phyloP scores from a whole-genome alignment of 1,140 invertebrate genomes.

The Drosophila pallidifrons region DNA sequence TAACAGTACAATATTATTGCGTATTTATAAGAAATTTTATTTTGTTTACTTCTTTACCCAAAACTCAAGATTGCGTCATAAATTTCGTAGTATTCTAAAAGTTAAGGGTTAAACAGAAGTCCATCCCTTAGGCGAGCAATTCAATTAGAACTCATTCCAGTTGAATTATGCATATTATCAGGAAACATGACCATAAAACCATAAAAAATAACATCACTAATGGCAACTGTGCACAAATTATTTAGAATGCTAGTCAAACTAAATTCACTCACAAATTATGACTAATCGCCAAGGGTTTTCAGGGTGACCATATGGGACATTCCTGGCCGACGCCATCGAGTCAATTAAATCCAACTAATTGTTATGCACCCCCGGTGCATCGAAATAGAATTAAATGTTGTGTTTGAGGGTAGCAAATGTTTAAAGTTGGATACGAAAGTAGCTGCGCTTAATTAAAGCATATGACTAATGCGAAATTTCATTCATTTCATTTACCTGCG shows the following conservation, averaged over 20 bases:
- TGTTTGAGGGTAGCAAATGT: conserved; percentile 21
- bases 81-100: background rate
- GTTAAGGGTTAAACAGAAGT: conserved; percentile 34
- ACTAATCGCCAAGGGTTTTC: conserved; percentile 39
- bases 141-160: conserved; percentile 39
- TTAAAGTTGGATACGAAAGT: conserved; percentile 27
- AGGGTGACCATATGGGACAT: conserved; percentile 54
- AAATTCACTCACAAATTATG: conserved; percentile 48
- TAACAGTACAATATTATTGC: too few relatives aligned
- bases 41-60: too few relatives aligned
- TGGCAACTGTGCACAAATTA: conserved; percentile 38
- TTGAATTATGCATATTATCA: conserved; percentile 23
- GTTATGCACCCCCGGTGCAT: conserved; percentile 26
- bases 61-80: background rate
- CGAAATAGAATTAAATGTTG: conserved; percentile 14
- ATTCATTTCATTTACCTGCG: conserved; percentile 37
- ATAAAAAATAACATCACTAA: conserved; percentile 39
- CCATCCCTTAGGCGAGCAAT: conserved; percentile 32
- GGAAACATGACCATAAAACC: conserved; percentile 46
- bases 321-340: conserved; percentile 20
- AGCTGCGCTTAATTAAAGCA: conserved; percentile 49
- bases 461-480: conserved; percentile 54
- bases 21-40: too few relatives aligned
- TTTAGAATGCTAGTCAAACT: conserved; percentile 34
- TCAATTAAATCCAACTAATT: conserved; percentile 48